Conservation (phyloP, 2,797 vertebrate genomes). For the Acanthornis magna region DNA sequence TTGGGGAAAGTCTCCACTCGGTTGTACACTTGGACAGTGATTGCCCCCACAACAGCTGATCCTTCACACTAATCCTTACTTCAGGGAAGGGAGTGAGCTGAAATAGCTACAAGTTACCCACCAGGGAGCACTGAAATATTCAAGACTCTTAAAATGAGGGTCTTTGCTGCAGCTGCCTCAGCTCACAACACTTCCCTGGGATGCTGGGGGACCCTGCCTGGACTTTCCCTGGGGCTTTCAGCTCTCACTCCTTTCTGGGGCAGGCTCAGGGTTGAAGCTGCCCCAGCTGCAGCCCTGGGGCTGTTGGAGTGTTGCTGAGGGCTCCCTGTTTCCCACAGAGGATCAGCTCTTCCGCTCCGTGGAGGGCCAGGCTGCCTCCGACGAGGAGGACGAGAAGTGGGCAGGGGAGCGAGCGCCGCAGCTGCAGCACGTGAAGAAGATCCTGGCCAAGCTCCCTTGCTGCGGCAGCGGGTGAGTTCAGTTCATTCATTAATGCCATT, state of each 20-base stretch:
- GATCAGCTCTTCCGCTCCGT: conserved; percentile 90
- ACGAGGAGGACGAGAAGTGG: conserved; percentile 89
- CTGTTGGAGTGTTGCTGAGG: not conserved
- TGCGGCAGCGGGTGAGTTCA: conserved; percentile 79
- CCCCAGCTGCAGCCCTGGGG: not conserved
- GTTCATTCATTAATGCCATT: accelerated
- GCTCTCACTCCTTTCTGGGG: not conserved
- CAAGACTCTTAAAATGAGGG: not conserved
- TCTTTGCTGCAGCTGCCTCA: not conserved
- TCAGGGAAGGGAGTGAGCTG: not conserved
- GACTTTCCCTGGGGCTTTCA: not conserved
- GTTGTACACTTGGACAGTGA: accelerated
- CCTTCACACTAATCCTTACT: not conserved
- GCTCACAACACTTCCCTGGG: not conserved
- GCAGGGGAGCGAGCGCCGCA: conserved; percentile 70
- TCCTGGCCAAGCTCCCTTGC: conserved; percentile 77
- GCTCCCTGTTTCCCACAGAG: conserved; percentile 64
- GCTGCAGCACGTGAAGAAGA: conserved; percentile 73
- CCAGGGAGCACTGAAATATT: not conserved
- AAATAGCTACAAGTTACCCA: not conserved
- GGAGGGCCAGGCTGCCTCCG: conserved; percentile 92
- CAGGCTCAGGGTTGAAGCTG: not conserved
- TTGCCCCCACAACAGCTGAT: too few relatives aligned
- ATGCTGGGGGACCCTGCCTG: not conserved
- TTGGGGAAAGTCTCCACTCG: accelerated